These are phyloP conservation scores for Sus cebifrons DNA, from an alignment of 2,797 vertebrate genomes.

Conservation along the genomic window DNA sequence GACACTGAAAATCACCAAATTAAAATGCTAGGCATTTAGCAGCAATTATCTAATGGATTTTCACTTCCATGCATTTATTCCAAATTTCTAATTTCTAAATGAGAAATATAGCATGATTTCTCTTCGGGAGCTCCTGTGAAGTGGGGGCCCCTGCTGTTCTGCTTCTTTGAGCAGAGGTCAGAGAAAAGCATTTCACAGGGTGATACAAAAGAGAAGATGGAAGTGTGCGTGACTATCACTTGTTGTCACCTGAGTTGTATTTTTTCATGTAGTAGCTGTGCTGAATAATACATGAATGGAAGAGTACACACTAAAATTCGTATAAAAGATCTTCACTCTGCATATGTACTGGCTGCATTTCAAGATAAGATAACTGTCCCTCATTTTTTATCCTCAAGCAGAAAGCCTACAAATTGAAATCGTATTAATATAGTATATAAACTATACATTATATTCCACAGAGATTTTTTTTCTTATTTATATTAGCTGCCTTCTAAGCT, in stretches of 20 bases:
- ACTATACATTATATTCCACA: neutral
- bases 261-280: constrained; percentile 38
- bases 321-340: neutral
- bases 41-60: constrained; percentile 47
- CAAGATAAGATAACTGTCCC: neutral
- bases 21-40: constrained; percentile 66
- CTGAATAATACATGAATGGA: constrained; percentile 29
- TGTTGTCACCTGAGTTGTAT: constrained; percentile 14
- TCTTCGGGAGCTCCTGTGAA: neutral
- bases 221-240: neutral
- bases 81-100: constrained; percentile 55
- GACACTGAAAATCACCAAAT: constrained; percentile 23
- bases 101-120: constrained; percentile 22
- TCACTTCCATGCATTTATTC: constrained; percentile 71
- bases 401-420: constrained; percentile 20
- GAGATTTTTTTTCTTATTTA: constrained; percentile 38
- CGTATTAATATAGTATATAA: neutral
- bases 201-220: neutral
- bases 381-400: constrained; percentile 26
- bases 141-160: neutral
- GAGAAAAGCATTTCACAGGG: constrained; percentile 64
- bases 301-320: neutral
- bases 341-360: neutral
- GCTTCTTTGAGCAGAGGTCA: constrained; percentile 10
- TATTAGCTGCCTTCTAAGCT: neutral